These are phyloP conservation scores for Stomatorhinus ivindoensis DNA, from an alignment of 2,113 vertebrate species.

Conservation along the genomic window DNA sequence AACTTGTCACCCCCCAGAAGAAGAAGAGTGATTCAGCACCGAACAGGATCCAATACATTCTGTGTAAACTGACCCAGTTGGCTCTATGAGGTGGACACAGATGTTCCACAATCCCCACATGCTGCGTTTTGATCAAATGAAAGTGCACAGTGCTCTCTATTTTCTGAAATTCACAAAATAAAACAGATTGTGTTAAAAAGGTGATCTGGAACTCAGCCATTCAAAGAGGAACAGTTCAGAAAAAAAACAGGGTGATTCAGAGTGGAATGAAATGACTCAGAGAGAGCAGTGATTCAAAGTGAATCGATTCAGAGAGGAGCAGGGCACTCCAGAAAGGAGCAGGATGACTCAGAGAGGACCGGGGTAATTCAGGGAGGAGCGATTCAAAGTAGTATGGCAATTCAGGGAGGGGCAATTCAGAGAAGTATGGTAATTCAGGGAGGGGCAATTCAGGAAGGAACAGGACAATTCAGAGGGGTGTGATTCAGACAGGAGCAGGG, in stretches of 20 bases:
- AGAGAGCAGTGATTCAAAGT: neutral
- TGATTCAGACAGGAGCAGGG: too few relatives aligned
- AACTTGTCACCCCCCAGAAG: slow-evolving; percentile 33
- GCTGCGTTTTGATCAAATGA: neutral
- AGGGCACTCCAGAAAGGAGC: too few relatives aligned
- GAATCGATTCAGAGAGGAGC: neutral
- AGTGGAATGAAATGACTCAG: neutral
- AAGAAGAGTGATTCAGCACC: neutral
- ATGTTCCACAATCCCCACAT: neutral
- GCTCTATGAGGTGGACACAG: neutral
- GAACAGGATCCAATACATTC: neutral
- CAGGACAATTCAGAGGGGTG: neutral
- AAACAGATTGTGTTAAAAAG: neutral
- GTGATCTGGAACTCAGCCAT: neutral
- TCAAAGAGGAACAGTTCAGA: neutral
- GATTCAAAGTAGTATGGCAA: neutral
- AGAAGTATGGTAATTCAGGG: too few relatives aligned
- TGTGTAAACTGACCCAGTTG: neutral
- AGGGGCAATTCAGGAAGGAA: neutral
- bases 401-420: too few relatives aligned
- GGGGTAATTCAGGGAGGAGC: neutral
- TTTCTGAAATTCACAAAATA: neutral
- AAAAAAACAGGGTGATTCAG: neutral
- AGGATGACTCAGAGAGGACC: neutral
- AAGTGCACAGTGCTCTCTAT: neutral